Conservation (phyloP, 2,797 vertebrate genomes). For the Sphenopsis melanotis region DNA sequence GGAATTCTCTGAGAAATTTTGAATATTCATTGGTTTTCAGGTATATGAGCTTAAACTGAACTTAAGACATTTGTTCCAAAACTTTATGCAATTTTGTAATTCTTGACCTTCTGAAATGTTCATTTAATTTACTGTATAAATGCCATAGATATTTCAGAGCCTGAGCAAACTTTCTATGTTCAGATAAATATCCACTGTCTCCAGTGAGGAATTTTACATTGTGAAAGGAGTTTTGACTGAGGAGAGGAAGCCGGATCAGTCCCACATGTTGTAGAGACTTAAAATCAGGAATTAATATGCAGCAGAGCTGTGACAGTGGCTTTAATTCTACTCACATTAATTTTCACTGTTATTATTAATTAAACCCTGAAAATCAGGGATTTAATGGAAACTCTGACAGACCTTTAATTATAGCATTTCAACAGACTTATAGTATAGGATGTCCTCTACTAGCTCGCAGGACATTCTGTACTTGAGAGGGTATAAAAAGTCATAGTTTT, state of each 20-base stretch:
- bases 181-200: background rate
- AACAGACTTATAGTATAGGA: slow-evolving; percentile 59
- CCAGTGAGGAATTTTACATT: background rate
- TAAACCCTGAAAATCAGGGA: slow-evolving; percentile 77
- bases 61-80: background rate
- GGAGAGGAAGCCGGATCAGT: slow-evolving; percentile 1
- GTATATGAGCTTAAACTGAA: background rate
- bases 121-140: background rate
- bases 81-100: background rate
- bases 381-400: slow-evolving; percentile 78
- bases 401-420: slow-evolving; percentile 74
- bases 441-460: slow-evolving; percentile 69
- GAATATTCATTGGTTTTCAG: background rate
- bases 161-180: background rate
- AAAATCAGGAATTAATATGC: slow-evolving; percentile 72
- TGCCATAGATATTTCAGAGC: background rate
- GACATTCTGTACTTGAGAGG: slow-evolving; percentile 60
- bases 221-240: background rate
- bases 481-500: slow-evolving; percentile 1
- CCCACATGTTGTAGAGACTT: slow-evolving; percentile 52
- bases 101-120: background rate
- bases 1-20: background rate
- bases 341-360: slow-evolving; percentile 75
- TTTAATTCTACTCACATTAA: slow-evolving; percentile 73
- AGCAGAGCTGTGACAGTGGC: slow-evolving; percentile 60